These are phyloP conservation scores for Pyrochroa serraticornis DNA, from an alignment of 2,888 invertebrate species.

Conservation along the genomic window DNA sequence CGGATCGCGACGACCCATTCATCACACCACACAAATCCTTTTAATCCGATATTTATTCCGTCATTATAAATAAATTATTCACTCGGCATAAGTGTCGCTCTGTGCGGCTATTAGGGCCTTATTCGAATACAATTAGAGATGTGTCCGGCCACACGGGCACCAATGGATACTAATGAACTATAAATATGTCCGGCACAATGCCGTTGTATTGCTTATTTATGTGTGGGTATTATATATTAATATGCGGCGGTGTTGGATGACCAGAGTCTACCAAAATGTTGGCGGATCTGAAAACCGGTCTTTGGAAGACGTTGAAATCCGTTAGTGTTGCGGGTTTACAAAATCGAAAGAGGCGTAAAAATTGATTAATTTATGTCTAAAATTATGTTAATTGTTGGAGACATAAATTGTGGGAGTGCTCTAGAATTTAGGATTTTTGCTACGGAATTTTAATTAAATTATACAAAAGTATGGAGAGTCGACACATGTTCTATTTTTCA, in stretches of 20 bases:
- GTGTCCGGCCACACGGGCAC: slow-evolving; percentile 56
- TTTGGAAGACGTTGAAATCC: too few species aligned
- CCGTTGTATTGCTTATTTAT: slow-evolving; percentile 58
- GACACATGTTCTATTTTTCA: too few species aligned
- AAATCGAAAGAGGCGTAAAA: too few species aligned
- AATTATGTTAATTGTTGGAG: too few species aligned
- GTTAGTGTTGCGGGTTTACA: too few species aligned
- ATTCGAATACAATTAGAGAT: slow-evolving; percentile 59
- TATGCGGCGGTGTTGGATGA: slow-evolving; percentile 39
- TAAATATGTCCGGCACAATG: slow-evolving; percentile 58
- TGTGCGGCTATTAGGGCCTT: slow-evolving; percentile 56
- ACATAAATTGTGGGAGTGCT: too few species aligned
- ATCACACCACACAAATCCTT: slow-evolving; percentile 59
- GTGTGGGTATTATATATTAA: slow-evolving; percentile 56
- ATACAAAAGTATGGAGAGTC: too few species aligned
- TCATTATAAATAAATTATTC: slow-evolving; percentile 60
- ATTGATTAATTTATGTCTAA: too few species aligned
- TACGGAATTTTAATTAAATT: too few species aligned
- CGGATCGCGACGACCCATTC: slow-evolving; percentile 43
- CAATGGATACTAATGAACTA: slow-evolving; percentile 58
- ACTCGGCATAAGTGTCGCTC: slow-evolving; percentile 52
- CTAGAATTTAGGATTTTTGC: too few species aligned
- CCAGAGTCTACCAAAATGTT: slow-evolving; percentile 31
- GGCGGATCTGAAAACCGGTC: too few species aligned
- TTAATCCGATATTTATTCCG: slow-evolving; percentile 59